These are phyloP conservation scores for Cisticola juncidis DNA, from an alignment of 2,113 vertebrate genomes.

Conservation along the genomic window DNA sequence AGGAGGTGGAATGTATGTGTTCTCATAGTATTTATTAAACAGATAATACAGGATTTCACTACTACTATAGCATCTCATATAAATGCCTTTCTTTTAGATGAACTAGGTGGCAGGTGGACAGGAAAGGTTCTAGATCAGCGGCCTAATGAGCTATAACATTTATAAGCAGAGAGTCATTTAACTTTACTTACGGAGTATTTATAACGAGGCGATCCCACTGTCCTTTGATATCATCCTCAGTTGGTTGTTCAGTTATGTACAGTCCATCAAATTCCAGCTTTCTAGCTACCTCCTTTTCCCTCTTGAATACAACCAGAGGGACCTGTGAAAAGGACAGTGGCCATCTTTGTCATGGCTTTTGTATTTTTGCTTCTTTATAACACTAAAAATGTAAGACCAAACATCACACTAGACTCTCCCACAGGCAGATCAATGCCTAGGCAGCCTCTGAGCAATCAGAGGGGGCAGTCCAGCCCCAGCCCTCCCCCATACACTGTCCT, in stretches of 20 bases:
- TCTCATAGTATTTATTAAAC: not conserved
- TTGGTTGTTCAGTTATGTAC: constrained; percentile 96
- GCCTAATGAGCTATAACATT: not conserved
- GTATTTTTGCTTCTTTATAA: not conserved
- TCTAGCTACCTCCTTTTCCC: constrained; percentile 96
- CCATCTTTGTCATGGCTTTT: not conserved
- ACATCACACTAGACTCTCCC: not conserved
- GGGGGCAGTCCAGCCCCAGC: not conserved
- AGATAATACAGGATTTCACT: not conserved
- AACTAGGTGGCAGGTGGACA: not conserved
- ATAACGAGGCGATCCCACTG: constrained; percentile 98
- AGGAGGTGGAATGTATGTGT: not conserved
- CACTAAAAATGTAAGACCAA: not conserved
- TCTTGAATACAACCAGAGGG: constrained; percentile 94
- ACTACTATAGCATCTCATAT: not conserved
- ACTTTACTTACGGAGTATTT: constrained; percentile 90
- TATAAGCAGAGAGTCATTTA: not conserved
- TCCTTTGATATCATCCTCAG: constrained; percentile 97
- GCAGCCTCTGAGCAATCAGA: not conserved
- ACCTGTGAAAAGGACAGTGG: constrained; percentile 75
- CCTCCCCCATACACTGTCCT: accelerated
- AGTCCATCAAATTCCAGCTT: constrained; percentile 97
- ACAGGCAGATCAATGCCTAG: not conserved
- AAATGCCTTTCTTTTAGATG: not conserved
- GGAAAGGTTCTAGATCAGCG: not conserved